Evolutionary conservation across 2,797 vertebrate genomes (phyloP), one percentile per base, ranked within the genome.

Genomic region (Hephaestus fuliginosus): DNA sequence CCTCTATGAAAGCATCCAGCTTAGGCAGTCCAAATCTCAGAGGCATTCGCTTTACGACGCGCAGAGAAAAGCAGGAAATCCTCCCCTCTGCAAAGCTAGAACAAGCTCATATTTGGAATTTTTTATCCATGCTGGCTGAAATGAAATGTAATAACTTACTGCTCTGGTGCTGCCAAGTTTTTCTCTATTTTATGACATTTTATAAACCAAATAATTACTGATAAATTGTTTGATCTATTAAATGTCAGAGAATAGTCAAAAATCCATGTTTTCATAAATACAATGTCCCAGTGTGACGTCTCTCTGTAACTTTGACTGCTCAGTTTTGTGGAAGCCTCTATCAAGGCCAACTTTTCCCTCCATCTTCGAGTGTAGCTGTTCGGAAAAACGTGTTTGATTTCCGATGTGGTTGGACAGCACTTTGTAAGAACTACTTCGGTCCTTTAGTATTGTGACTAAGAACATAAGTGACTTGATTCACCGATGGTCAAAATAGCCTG

Each of bases 1-100:
- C 28, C 30, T 56, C 41, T 56, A 20, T 81, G 33, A 55, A 66
- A 58, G 49, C 85, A 25, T 80, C 20, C 28, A 66, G 62, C 0
- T 0, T 1, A 69, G 17, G 57, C 66, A 28, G 65, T n/a, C 25
- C 55, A 43, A 3, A 33, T 49, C 30, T 52, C 36, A 36, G 7
- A 44, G 55, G 49, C 20, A 10, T 36, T 53, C 20, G 46, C 1
- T 44, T 51, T 30, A 67, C 3, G 20, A 3, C 17, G 7, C 66
- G 18, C 25, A 25, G 20, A 55, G 22, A 53, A 52, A 39, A 22
- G 18, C 13, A 39, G 55, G 3, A 58, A 48, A 22, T 49, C 22
- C 25, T 33, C 55, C 33, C 43, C 15, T 70, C 1, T 22, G 11
- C 25, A 4, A 44, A 28, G 7, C 7, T 5, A 4, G 8, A 11